Percentiles rank a stretch among this genome's conserved stretches.
These are phyloP conservation scores for Galeopsomyia nigrocyanea DNA, from an alignment of 2,888 invertebrate genomes.

Conservation along the genomic window DNA sequence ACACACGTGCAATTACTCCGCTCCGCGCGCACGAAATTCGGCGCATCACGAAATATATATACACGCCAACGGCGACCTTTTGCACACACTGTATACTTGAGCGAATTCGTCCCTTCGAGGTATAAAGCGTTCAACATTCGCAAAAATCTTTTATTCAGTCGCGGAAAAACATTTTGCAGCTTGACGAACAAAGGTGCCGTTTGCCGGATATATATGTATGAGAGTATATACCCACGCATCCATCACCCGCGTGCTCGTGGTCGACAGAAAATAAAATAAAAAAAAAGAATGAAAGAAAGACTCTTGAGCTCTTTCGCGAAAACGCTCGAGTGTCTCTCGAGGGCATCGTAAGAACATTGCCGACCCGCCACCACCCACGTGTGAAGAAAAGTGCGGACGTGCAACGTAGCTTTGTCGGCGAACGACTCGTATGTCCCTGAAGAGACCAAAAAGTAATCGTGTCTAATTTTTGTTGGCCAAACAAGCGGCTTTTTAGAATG, in stretches of 20 bases:
- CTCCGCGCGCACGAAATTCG: background rate
- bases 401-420: background rate
- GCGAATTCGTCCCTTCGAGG: slow-evolving; percentile 50
- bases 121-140: background rate
- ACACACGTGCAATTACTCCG: slow-evolving; percentile 31
- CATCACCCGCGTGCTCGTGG: slow-evolving; percentile 17
- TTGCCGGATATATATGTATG: slow-evolving; percentile 9
- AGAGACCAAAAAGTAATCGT: slow-evolving; percentile 11
- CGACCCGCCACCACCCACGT: slow-evolving; percentile 66
- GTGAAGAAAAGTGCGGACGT: slow-evolving; percentile 21
- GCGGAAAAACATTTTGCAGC: background rate
- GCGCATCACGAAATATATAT: background rate
- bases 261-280: slow-evolving; percentile 1
- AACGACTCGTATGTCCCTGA: slow-evolving; percentile 5
- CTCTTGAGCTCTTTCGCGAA: background rate
- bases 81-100: slow-evolving; percentile 21
- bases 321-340: slow-evolving; percentile 51
- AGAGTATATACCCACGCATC: slow-evolving; percentile 8
- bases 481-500: slow-evolving; percentile 13
- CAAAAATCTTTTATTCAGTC: slow-evolving; percentile 33
- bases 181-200: background rate
- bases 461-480: slow-evolving; percentile 32
- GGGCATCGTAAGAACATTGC: slow-evolving; percentile 63
- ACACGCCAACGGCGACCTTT: slow-evolving; percentile 29
- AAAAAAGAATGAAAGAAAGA: background rate